Base-by-base conservation (phyloP, 2,888 invertebrate species). In the Petrolisthes cinctipes region DNA sequence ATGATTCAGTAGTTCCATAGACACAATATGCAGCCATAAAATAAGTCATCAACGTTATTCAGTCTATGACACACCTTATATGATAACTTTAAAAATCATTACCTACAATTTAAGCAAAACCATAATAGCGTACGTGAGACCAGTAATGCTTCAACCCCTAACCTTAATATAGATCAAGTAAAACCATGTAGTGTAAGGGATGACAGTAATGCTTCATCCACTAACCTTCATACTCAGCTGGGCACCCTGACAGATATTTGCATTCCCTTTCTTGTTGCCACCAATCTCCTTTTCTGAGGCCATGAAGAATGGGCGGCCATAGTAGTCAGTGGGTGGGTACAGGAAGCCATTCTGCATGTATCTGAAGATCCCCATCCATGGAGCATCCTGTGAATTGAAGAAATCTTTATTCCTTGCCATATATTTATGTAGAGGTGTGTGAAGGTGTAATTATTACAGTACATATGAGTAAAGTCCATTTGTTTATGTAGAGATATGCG, bases 311-410 rank as follows among this genome's bases (percentile, higher is more conserved):
- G 97, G 96, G 71, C 96, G 94, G 88, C 96, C 94, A 92, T 97
- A 97, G 92, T 96, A 97, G 92, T 98, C 97, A 0, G 97, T 96
- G 0, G 98, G 97, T 84, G 95, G 95, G n/a, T 94, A 93, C 0
- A 93, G 93, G 92, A 98, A 98, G 0, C 98, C 98, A 4, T 94
- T 93, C 91, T 96, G 96, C 56, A 95, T 93, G 92, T 95, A 97
- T 92, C 96, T 97, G 92, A 98, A 98, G 2, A 96, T 95, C 0
- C 96, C 96, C 92, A 97, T 95, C 91, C 93, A 93, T 0, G 96
- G 95, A 0, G 96, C 95, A 92, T 98, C 98, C 93, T 98, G 98
- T 5, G 53, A 76, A 23, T 66, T 7, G 23, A 5, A 14, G 6
- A 9, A 20, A 57, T 56, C 7, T n/a, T 17, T 2, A 17, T 37